These are phyloP conservation scores for Hirundichthys speculiger DNA, from an alignment of 2,113 vertebrate species.

Conservation along the genomic window DNA sequence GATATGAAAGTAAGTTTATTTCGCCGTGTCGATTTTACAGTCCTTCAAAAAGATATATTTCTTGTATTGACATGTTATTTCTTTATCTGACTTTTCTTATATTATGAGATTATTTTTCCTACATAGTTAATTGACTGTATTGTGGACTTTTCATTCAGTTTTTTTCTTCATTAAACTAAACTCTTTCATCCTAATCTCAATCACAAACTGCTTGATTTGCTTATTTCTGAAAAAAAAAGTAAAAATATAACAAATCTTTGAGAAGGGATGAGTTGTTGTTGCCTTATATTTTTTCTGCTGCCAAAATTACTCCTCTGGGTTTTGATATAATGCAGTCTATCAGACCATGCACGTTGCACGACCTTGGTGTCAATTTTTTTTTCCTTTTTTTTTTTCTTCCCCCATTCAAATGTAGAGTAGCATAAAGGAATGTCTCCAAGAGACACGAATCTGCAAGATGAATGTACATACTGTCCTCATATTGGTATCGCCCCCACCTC, in stretches of 20 bases:
- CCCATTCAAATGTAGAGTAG: constrained; percentile 48
- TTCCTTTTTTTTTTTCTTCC: neutral
- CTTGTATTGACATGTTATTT: no score
- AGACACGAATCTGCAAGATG: constrained; percentile 70
- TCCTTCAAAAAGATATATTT: no score
- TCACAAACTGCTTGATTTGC: constrained; percentile 3
- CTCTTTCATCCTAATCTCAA: neutral
- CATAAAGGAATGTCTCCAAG: constrained; percentile 71
- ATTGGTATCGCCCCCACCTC: constrained; percentile 35
- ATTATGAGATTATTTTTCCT: constrained; percentile 16
- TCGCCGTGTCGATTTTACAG: no score
- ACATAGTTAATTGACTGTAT: constrained; percentile 4
- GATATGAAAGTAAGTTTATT: no score
- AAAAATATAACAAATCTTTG: constrained; percentile 46
- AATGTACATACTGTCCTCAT: constrained; percentile 70
- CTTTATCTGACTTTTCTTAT: constrained; percentile 11
- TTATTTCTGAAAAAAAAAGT: constrained; percentile 30
- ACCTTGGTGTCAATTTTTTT: constrained; percentile 23
- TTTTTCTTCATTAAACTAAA: constrained; percentile 2
- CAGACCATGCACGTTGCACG: constrained; percentile 48
- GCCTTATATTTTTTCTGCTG: constrained; percentile 76
- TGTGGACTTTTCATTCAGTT: constrained; percentile 4
- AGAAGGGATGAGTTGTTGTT: constrained; percentile 65
- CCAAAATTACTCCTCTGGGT: constrained; percentile 46
- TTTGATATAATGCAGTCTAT: constrained; percentile 39